Conservation (phyloP, 2,113 vertebrate genomes). For the Tretioscincus oriximinensis region DNA sequence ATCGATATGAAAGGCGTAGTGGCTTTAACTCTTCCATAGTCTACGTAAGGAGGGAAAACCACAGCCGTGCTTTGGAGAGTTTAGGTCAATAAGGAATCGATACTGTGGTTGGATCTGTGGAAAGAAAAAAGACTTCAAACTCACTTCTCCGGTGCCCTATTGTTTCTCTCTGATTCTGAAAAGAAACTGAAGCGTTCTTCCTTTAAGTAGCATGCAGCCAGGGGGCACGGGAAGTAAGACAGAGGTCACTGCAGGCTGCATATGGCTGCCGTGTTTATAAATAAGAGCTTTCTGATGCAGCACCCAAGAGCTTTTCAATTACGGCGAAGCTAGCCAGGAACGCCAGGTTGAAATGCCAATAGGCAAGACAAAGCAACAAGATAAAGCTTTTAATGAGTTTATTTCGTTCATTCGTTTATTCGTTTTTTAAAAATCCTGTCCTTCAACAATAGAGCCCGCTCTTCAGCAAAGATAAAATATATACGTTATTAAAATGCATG, state of each 20-base stretch:
- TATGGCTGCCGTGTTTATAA: slow-evolving; percentile 61
- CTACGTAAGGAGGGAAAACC: slow-evolving; percentile 78
- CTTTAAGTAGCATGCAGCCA: slow-evolving; percentile 64
- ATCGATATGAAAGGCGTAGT: slow-evolving; percentile 85
- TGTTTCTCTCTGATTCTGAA: slow-evolving; percentile 77
- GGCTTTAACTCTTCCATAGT: slow-evolving; percentile 83
- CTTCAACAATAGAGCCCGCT: neutral
- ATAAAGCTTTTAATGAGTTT: slow-evolving; percentile 26
- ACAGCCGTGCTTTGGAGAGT: slow-evolving; percentile 85
- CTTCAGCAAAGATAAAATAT: neutral
- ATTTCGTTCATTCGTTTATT: too few species aligned
- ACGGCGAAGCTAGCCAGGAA: slow-evolving; percentile 47
- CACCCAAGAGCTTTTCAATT: slow-evolving; percentile 58
- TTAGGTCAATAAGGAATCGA: slow-evolving; percentile 98
- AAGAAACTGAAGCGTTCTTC: slow-evolving; percentile 72
- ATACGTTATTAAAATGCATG: too few species aligned
- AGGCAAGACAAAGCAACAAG: slow-evolving; percentile 25
- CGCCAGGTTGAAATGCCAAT: slow-evolving; percentile 37
- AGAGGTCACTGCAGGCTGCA: slow-evolving; percentile 53
- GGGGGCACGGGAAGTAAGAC: slow-evolving; percentile 63
- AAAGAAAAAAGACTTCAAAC: slow-evolving; percentile 89
- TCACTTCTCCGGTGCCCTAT: slow-evolving; percentile 78
- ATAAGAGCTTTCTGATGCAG: slow-evolving; percentile 59
- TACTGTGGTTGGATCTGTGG: slow-evolving; percentile 91
- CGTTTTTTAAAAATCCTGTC: neutral